Conservation (phyloP, 2,797 vertebrate genomes). For the Hypotaenidia okinawae region DNA sequence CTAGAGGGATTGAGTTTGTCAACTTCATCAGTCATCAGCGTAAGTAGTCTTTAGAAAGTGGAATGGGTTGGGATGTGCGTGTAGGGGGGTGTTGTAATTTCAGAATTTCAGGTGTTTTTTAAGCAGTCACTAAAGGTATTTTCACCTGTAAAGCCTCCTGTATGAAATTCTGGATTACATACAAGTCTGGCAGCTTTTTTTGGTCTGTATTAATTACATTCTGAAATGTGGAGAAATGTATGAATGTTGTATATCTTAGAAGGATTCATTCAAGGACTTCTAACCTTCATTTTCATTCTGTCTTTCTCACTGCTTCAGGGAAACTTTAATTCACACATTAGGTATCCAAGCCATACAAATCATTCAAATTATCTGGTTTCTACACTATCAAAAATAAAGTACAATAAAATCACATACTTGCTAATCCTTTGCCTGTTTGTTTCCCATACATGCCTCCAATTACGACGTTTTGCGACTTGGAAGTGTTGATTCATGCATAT, state of each 20-base stretch:
- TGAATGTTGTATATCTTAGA: background rate
- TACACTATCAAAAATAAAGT: background rate
- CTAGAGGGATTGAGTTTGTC: slow-evolving; percentile 91
- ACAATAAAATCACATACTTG: background rate
- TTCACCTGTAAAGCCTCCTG: background rate
- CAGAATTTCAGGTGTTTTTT: background rate
- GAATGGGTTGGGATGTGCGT: rapidly evolving
- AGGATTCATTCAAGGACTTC: background rate
- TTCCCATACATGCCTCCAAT: background rate
- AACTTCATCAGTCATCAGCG: slow-evolving; percentile 82
- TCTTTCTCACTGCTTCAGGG: background rate
- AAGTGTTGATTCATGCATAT: slow-evolving; percentile 21
- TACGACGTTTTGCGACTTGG: background rate
- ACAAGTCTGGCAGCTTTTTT: background rate
- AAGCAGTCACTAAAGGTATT: background rate
- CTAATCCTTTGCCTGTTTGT: background rate
- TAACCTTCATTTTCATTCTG: background rate
- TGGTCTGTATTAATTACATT: background rate
- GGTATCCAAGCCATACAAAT: background rate
- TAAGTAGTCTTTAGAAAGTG: slow-evolving; percentile 71
- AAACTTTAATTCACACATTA: background rate
- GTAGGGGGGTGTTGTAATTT: background rate
- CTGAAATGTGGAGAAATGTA: background rate
- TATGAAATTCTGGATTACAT: background rate
- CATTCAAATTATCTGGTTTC: background rate